These are phyloP conservation scores for Tricholaema leucomelas DNA, from an alignment of 2,113 vertebrate genomes.

Conservation along the genomic window DNA sequence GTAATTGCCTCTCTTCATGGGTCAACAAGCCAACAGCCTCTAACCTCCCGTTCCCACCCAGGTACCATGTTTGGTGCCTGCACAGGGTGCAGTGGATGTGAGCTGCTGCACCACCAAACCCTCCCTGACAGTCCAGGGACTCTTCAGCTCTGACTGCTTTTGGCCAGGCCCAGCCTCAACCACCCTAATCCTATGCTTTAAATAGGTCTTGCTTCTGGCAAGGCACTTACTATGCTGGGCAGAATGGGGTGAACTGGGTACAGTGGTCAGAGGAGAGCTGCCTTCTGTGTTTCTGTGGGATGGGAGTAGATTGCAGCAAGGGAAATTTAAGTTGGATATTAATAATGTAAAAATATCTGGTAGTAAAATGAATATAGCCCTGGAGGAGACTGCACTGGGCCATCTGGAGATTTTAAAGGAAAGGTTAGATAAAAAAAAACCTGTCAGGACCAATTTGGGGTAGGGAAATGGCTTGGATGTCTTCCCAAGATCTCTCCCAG, in stretches of 20 bases:
- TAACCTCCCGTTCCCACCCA: conserved; percentile 19
- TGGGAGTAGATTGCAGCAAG: not conserved
- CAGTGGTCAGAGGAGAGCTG: not conserved
- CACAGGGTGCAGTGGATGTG: not conserved
- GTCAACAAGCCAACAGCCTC: conserved; percentile 53
- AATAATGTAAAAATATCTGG: not conserved
- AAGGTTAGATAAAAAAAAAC: conserved; percentile 48
- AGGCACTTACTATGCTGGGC: rapidly evolving
- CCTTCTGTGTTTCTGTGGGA: not conserved
- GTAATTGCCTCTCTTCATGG: conserved; percentile 58
- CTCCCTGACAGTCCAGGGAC: not conserved
- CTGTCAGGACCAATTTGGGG: conserved; percentile 37
- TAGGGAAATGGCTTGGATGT: conserved; percentile 42
- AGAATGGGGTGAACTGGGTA: rapidly evolving
- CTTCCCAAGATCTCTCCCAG: conserved; percentile 48
- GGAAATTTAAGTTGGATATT: not conserved
- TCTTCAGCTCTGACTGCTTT: not conserved
- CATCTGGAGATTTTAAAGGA: conserved; percentile 62
- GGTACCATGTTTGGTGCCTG: not conserved
- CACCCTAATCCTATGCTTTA: not conserved
- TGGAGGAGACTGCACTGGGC: conserved; percentile 27
- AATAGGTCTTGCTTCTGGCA: not conserved
- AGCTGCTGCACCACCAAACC: not conserved
- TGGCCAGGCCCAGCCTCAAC: not conserved
- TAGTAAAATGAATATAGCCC: conserved; percentile 15